Percentiles rank a stretch among this genome's conserved stretches.
Evolutionary conservation across 2,888 invertebrate species (phyloP).

Genomic region (Drosophila testacea): DNA sequence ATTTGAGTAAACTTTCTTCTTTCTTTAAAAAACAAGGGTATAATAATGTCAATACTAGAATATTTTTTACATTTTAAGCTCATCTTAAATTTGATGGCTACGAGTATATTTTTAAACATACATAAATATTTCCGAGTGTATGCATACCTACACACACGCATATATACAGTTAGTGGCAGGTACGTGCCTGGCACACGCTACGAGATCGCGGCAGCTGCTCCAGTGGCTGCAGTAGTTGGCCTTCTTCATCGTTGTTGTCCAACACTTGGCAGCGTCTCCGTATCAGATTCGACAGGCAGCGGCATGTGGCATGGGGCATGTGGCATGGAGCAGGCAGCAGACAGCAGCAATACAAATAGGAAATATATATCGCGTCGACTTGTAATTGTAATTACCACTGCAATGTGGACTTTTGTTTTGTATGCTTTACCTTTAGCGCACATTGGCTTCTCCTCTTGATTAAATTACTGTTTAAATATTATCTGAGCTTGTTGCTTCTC

Average conservation of each 20-base stretch:
- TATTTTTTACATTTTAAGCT: too few species aligned
- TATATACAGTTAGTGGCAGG: conserved; percentile 5
- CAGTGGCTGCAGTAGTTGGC: conserved; percentile 41
- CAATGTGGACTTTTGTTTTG: conserved; percentile 65
- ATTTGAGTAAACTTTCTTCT: too few species aligned
- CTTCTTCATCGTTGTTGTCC: conserved; percentile 37
- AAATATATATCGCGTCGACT: conserved; percentile 45
- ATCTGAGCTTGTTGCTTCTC: conserved; percentile 52
- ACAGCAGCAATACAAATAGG: conserved; percentile 29
- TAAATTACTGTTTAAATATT: conserved; percentile 74
- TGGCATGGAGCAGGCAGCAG: not conserved
- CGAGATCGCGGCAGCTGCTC: conserved; percentile 52
- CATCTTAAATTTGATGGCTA: too few species aligned
- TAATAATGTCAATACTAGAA: too few species aligned
- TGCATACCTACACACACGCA: conserved; percentile 24
- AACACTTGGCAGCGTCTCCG: conserved; percentile 15
- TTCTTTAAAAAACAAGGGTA: too few species aligned
- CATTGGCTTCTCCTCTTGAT: conserved; percentile 48
- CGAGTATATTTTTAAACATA: too few species aligned
- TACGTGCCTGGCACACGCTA: conserved; percentile 64
- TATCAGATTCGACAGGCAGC: conserved; percentile 55
- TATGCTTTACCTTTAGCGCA: conserved; percentile 22
- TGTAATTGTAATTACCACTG: conserved; percentile 79
- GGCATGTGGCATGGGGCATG: not conserved
- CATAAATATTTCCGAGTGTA: too few species aligned